Conservation (phyloP, 2,113 vertebrate species). For the Oxyruncus cristatus region DNA sequence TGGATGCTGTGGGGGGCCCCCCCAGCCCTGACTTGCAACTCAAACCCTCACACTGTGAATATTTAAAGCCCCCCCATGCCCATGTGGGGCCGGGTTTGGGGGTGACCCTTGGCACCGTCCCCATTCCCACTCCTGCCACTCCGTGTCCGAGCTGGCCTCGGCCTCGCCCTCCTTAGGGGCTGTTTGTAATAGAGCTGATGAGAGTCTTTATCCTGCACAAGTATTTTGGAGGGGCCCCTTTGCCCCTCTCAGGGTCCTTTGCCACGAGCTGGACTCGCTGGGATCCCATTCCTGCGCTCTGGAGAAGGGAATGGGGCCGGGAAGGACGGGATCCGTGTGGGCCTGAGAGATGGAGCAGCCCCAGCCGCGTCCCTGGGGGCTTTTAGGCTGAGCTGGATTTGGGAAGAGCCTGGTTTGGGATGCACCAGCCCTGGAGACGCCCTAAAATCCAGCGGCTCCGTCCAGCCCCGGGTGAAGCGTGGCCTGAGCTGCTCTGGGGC, state of each 20-base stretch:
- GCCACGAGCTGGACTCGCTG: slow-evolving; percentile 36
- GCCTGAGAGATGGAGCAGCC: neutral
- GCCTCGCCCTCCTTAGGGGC: neutral
- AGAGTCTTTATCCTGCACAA: neutral
- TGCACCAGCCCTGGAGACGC: neutral
- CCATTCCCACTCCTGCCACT: neutral
- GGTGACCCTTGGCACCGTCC: neutral
- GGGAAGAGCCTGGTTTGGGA: neutral
- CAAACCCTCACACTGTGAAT: slow-evolving; percentile 77
- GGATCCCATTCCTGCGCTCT: neutral
- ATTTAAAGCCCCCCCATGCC: neutral
- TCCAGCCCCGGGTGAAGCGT: neutral
- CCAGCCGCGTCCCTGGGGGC: neutral
- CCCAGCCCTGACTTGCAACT: neutral
- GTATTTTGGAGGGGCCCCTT: neutral
- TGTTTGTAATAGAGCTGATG: neutral
- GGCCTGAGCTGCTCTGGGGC: neutral
- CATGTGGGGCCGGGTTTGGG: neutral
- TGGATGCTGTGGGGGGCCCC: neutral
- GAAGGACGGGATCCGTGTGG: neutral
- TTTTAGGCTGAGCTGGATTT: neutral
- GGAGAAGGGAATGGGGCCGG: neutral
- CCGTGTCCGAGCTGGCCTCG: slow-evolving; percentile 52
- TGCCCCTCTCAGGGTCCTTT: neutral
- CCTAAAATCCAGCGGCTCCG: neutral